Evolutionary conservation across 2,888 invertebrate genomes (phyloP).

Genomic region (Cantharis lateralis): DNA sequence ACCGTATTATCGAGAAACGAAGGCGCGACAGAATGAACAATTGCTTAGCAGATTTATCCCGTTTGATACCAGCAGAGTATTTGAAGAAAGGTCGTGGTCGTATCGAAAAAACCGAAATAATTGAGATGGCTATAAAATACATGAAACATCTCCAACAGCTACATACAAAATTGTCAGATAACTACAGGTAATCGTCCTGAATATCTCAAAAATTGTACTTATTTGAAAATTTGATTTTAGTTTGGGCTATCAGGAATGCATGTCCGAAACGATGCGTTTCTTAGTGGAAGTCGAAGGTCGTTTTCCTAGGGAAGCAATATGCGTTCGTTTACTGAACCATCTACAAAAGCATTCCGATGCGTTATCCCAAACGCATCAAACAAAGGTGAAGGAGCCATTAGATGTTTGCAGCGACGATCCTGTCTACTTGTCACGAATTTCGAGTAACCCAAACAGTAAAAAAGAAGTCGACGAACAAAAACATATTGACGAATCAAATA

Average conservation of each 20-base stretch:
- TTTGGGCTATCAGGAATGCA: slow-evolving; percentile 89
- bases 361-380: slow-evolving; percentile 49
- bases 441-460: background rate
- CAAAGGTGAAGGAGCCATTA: background rate
- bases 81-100: slow-evolving; percentile 93
- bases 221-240: slow-evolving; percentile 44
- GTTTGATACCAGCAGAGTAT: slow-evolving; percentile 91
- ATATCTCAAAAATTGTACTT: background rate
- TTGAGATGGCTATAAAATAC: slow-evolving; percentile 96
- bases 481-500: background rate
- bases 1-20: slow-evolving; percentile 94
- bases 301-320: slow-evolving; percentile 79
- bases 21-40: slow-evolving; percentile 97
- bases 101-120: slow-evolving; percentile 97
- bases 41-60: slow-evolving; percentile 90
- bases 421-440: background rate
- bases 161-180: slow-evolving; percentile 51
- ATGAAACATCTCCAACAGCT: slow-evolving; percentile 85
- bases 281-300: slow-evolving; percentile 85
- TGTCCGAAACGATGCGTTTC: slow-evolving; percentile 87
- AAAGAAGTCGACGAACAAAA: background rate
- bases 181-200: slow-evolving; percentile 46
- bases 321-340: slow-evolving; percentile 79
- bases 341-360: slow-evolving; percentile 83
- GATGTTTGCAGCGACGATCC: slow-evolving; percentile 2